Percentiles rank a stretch among this genome's conserved stretches.
Evolutionary conservation across 2,113 vertebrate species (phyloP).

Genomic region (Hepsetus odoe): DNA sequence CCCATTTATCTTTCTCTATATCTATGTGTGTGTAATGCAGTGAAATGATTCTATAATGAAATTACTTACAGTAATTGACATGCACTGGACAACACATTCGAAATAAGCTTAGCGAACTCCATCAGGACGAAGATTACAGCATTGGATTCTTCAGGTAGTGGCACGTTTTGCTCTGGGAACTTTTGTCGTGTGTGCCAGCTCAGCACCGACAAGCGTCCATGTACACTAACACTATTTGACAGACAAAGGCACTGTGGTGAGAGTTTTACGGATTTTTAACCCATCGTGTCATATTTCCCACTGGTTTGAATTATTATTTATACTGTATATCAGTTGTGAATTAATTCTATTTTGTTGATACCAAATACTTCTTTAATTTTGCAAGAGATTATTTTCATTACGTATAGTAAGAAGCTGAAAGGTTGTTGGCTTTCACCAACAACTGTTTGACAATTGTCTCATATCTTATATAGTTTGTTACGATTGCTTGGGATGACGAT

Average conservation of each 20-base stretch:
- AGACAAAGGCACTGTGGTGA: slow-evolving; percentile 21
- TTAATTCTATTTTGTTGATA: slow-evolving; percentile 34
- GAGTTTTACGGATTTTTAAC: not conserved
- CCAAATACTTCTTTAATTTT: slow-evolving; percentile 34
- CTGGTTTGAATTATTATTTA: slow-evolving; percentile 18
- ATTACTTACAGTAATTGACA: not conserved
- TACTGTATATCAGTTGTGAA: not conserved
- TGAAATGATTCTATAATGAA: slow-evolving; percentile 3
- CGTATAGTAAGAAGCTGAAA: slow-evolving; percentile 1
- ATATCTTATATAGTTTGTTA: not conserved
- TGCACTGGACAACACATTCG: slow-evolving; percentile 25
- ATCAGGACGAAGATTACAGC: slow-evolving; percentile 13
- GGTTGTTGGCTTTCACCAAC: slow-evolving; percentile 1
- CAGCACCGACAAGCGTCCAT: slow-evolving; percentile 2
- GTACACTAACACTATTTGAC: not conserved
- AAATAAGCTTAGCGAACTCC: slow-evolving; percentile 16
- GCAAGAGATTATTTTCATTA: slow-evolving; percentile 13
- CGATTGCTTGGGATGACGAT: not conserved
- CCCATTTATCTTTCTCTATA: slow-evolving; percentile 17
- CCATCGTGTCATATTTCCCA: slow-evolving; percentile 31
- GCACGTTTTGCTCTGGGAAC: slow-evolving; percentile 36
- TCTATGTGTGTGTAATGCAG: slow-evolving; percentile 8
- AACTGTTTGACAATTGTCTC: not conserved
- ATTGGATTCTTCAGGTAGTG: slow-evolving; percentile 35
- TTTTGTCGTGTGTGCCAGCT: slow-evolving; percentile 6